Base-by-base conservation (phyloP, 2,888 invertebrate species). In the Dioctria rufipes region DNA sequence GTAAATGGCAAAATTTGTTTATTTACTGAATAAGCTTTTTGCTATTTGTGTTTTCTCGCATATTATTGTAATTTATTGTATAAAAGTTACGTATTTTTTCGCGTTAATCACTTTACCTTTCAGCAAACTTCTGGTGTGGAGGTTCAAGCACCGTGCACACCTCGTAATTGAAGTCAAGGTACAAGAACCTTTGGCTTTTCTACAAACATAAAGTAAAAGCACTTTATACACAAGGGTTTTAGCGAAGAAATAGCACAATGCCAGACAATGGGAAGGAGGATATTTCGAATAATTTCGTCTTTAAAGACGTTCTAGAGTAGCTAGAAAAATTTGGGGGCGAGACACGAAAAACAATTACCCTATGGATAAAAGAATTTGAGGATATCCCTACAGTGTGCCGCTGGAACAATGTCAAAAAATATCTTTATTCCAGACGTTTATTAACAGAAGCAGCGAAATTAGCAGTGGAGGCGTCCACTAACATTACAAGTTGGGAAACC, bases 301-400 rank as follows among this genome's bases (percentile, higher is more conserved):
- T 77, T 63, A 42, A 66, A 46, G 82, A 80, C 61, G 80, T 80
- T 8, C 69, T 78, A 73, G 80, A 80, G 51, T 77, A 80, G 6
- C 40, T 81, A 25, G 78, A 81, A 13, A 54, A 40, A 51, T 63
- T 65, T 42, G 9, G 9, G 11, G 71, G 71, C 25, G 71, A 71
- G 39, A 25, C 51, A 37, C 13, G 66, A 42, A 66, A 37, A 37
- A 13, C 25, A 3, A 39, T 71, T 6, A 54, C 37, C 8, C 0
- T 4, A 2, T 71, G 73, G 73, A 6, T 60, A 6, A 42, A 73
- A 43, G 73, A 58, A 40, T 73, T 73, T 60, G 58, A 73, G n/a
- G 60, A 73, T 13, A 42, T 60, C 37, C 60, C 73, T 6, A 43
- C 13, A 8, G 54, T 73, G 2, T 54, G 42, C 6, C 3, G 5